These are phyloP conservation scores for Malurus melanocephalus DNA, from an alignment of 2,113 vertebrate species.

Conservation along the genomic window DNA sequence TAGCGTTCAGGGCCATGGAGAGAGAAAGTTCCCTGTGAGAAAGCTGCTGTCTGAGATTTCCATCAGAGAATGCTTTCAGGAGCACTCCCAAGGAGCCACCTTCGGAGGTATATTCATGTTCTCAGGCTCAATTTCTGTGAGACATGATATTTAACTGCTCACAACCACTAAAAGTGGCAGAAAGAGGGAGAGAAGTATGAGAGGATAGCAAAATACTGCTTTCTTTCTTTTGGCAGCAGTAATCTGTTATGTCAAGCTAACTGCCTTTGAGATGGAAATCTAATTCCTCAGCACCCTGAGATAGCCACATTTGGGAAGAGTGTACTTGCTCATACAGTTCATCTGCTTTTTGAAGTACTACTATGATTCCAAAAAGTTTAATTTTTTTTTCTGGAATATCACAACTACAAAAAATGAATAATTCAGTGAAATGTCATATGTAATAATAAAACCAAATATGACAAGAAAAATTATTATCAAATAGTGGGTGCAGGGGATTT, in stretches of 20 bases:
- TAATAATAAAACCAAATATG: not conserved
- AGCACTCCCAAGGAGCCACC: not conserved
- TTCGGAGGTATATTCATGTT: not conserved
- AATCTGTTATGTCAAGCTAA: conserved; percentile 7
- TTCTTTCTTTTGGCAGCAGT: conserved; percentile 7
- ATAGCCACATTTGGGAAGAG: not conserved
- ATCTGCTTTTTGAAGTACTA: not conserved
- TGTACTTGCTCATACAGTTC: not conserved
- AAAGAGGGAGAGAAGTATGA: not conserved
- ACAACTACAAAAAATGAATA: not conserved
- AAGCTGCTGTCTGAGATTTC: not conserved
- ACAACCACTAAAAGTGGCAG: not conserved
- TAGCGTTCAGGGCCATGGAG: not conserved
- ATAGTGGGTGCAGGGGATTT: not conserved
- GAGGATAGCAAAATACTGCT: conserved; percentile 2
- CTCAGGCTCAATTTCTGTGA: not conserved
- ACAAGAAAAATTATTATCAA: not conserved
- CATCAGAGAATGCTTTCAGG: not conserved
- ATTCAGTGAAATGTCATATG: not conserved
- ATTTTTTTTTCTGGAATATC: not conserved
- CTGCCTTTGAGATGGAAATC: not conserved
- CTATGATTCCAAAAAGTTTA: not conserved
- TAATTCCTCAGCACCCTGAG: not conserved
- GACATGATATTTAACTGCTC: conserved; percentile 6
- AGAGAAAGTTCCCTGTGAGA: not conserved